Evolutionary conservation across 53 echinoderm and acorn worm species (phyloP).

Genomic region (Pentamera pediparva): DNA sequence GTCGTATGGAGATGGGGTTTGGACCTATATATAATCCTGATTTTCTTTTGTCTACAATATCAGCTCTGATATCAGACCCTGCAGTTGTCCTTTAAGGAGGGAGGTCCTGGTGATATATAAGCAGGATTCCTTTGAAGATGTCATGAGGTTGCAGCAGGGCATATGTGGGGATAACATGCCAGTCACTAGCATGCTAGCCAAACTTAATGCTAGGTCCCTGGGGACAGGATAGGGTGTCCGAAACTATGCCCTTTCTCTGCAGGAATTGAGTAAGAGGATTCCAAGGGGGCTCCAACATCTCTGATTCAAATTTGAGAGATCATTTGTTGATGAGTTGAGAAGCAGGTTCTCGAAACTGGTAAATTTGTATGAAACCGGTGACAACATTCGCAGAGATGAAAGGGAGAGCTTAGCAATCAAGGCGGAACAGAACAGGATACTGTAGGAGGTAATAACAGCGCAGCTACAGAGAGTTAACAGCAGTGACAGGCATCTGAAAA

Average conservation of each 20-base stretch:
- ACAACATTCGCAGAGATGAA: background rate
- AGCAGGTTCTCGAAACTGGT: background rate
- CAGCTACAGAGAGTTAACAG: background rate
- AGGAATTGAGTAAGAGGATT: background rate
- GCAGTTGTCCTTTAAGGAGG: too few species aligned
- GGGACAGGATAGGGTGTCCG: background rate
- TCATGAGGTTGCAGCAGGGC: background rate
- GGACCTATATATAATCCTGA: too few species aligned
- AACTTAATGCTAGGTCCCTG: background rate
- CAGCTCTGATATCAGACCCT: too few species aligned
- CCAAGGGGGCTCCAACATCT: background rate
- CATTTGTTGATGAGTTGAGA: constrained; percentile 17
- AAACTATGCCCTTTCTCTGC: constrained; percentile 4
- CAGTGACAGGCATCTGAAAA: too few species aligned
- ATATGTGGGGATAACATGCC: background rate
- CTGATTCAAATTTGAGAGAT: background rate
- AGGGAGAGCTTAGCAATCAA: background rate
- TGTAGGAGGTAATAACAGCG: background rate
- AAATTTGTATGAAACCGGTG: background rate
- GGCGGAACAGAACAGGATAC: background rate
- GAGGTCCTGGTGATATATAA: constrained; percentile 3
- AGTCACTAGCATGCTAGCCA: background rate
- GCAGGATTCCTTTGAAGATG: background rate
- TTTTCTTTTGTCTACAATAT: too few species aligned
- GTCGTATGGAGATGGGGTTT: too few species aligned